Percentiles rank a stretch among this genome's conserved stretches.
phyloP scores from a whole-genome alignment of 2,888 invertebrate genomes.

The Phortica okadai region DNA sequence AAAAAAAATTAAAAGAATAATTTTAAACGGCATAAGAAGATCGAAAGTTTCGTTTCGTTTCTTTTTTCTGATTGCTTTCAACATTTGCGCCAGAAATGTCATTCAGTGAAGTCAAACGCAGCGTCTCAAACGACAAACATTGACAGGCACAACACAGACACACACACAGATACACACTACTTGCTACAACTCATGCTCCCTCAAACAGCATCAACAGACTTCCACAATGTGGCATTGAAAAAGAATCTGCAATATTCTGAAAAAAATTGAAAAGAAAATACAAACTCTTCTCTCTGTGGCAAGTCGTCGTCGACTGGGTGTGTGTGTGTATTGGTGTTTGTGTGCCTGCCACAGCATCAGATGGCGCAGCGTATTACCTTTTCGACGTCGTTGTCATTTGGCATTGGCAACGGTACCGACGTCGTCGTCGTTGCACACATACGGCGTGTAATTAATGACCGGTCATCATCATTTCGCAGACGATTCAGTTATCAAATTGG shows the following conservation, averaged over 20 bases:
- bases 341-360: neutral
- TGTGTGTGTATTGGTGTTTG: neutral
- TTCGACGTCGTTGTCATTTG: constrained; percentile 15
- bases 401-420: neutral
- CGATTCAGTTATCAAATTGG: constrained; percentile 44
- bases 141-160: neutral
- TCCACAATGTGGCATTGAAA: constrained; percentile 9
- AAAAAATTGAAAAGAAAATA: neutral
- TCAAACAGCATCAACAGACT: neutral
- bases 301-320: neutral
- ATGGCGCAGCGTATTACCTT: neutral
- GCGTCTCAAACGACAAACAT: no score
- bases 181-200: neutral
- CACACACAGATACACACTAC: neutral
- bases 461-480: constrained; percentile 50
- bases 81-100: constrained; percentile 25
- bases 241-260: neutral
- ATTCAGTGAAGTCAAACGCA: neutral
- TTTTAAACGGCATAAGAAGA: neutral
- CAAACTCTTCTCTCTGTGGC: neutral
- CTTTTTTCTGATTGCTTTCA: neutral
- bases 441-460: constrained; percentile 51
- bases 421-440: constrained; percentile 3
- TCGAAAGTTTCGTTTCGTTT: constrained; percentile 5
- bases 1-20: constrained; percentile 3